Percentiles rank a stretch among this genome's conserved stretches.
Conservation (phyloP, 2,113 vertebrate species). For the Rutilus rutilus region DNA sequence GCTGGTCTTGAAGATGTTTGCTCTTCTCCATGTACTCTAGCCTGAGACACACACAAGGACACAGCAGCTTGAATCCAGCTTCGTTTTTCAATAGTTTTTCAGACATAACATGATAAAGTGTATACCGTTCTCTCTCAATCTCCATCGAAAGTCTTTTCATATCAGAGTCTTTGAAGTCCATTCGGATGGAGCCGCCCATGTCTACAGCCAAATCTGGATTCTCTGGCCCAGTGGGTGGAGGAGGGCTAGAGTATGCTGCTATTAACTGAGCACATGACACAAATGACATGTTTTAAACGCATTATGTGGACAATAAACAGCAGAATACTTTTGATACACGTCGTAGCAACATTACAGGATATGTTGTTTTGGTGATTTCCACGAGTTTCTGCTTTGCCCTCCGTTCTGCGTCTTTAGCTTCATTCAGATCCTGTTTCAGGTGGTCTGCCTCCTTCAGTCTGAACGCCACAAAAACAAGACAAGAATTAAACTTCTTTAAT, state of each 20-base stretch:
- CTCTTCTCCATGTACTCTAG: slow-evolving; percentile 93
- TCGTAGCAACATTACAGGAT: slow-evolving; percentile 71
- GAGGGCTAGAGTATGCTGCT: slow-evolving; percentile 76
- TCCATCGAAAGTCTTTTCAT: slow-evolving; percentile 93
- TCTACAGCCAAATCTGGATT: slow-evolving; percentile 74
- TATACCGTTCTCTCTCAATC: slow-evolving; percentile 88
- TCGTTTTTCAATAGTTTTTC: not conserved
- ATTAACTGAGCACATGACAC: slow-evolving; percentile 67
- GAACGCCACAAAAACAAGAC: slow-evolving; percentile 29
- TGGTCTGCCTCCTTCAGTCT: slow-evolving; percentile 91
- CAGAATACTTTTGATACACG: not conserved
- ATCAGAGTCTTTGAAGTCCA: slow-evolving; percentile 88
- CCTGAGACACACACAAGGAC: slow-evolving; percentile 60
- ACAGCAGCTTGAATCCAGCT: not conserved
- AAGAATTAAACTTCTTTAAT: too few relatives aligned
- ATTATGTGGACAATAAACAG: not conserved
- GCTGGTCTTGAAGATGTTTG: slow-evolving; percentile 87
- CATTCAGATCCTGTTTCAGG: slow-evolving; percentile 88
- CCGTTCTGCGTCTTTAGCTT: slow-evolving; percentile 87
- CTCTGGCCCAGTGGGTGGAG: slow-evolving; percentile 73
- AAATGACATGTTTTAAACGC: not conserved
- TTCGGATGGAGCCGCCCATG: slow-evolving; percentile 69
- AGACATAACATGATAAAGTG: not conserved
- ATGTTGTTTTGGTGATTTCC: slow-evolving; percentile 84
- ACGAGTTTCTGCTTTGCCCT: slow-evolving; percentile 87